Base-by-base conservation (phyloP, 35 echinoderm and acorn worm species). In the Heliocidaris erythrogramma region DNA sequence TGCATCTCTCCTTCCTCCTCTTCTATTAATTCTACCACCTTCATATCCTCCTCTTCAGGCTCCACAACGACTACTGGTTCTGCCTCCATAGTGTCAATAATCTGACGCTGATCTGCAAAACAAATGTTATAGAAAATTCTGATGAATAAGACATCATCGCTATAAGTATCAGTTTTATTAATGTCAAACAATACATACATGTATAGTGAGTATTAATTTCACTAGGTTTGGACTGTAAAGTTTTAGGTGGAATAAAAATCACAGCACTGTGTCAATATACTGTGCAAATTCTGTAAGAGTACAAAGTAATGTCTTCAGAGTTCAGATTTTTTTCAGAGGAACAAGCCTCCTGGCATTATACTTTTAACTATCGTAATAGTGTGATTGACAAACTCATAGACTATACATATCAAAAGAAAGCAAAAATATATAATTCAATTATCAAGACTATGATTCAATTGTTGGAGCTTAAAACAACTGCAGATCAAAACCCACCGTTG, bases 1-100 rank as follows among this genome's bases (percentile, higher is more conserved):
- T 71, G 21, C 95, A 95, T 95, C 30, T 27, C 84, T 24, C 91
- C 87, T 31, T 95, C 95, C 30, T 95, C 93, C 49, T 60, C 78
- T 61, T 96, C 95, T 47, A 86, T 42, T 92, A 84, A 13, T 85
- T 47, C 48, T 48, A 78, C 65, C 13, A 56, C 93, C 59, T 94
- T 93, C 49, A 35, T 56, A 18, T 90, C 86, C 48, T 52, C 31
- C 93, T 86, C 86, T 10, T 89, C 93, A 59, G 21, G 8, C 14
- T 92, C 47, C 17, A 88, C 49, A 21, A 84, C 95, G 30, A 93
- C 92, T 49, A 56, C 87, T 24, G 60, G 49, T 31, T 30, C 30
- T 27, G 87, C 32, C 24, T 89, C 87, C 47, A 89, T 47, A 8
- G 18, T 89, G 7, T 89, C 29, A 13, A 89, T 89, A 14, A 89